Conservation (phyloP, 2,113 vertebrate species). For the Elephas maximus region DNA sequence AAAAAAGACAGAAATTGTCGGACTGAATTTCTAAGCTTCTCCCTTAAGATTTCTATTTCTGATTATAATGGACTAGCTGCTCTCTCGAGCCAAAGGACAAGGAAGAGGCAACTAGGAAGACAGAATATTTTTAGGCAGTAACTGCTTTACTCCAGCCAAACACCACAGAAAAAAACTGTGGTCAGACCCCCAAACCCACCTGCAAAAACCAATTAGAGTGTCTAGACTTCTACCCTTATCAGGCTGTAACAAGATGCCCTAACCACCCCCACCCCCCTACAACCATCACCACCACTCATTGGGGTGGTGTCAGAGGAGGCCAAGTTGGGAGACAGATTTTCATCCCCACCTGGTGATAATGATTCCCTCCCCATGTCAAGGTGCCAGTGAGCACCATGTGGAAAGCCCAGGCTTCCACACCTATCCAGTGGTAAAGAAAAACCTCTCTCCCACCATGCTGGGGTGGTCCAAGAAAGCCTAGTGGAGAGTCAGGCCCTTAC, state of each 20-base stretch:
- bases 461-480: too few relatives aligned
- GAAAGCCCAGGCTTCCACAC: background rate
- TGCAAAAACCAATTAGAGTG: background rate
- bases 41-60: conserved; percentile 6
- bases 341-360: background rate
- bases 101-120: background rate
- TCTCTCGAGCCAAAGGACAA: background rate
- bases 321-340: background rate
- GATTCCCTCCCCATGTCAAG: too few relatives aligned
- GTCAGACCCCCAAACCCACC: background rate
- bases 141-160: background rate
- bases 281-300: background rate
- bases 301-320: background rate
- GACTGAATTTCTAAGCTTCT: background rate
- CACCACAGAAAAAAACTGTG: background rate
- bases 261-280: background rate
- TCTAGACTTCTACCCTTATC: background rate
- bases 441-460: too few relatives aligned
- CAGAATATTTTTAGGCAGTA: background rate
- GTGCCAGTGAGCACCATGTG: background rate
- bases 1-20: background rate
- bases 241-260: background rate
- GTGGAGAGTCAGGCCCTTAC: too few relatives aligned
- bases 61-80: background rate
- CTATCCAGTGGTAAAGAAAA: background rate